Evolutionary conservation across 2,888 invertebrate species (phyloP).

Genomic region (Yponomeuta cagnagella): DNA sequence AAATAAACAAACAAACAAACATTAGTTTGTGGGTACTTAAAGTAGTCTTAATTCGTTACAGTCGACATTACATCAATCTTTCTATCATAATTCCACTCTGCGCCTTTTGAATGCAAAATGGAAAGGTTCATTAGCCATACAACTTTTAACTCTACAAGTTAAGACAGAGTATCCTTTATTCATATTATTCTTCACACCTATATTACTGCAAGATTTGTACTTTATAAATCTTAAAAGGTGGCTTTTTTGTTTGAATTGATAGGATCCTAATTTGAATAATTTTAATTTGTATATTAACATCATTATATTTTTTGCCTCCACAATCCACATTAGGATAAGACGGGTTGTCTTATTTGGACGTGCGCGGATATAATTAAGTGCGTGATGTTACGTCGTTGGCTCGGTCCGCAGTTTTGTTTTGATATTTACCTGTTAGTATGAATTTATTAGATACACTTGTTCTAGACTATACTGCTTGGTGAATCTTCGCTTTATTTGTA

Average conservation of each 20-base stretch:
- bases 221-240: background rate
- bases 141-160: too few species aligned
- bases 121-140: too few species aligned
- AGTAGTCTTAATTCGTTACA: too few species aligned
- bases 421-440: background rate
- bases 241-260: background rate
- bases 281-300: constrained; percentile 24
- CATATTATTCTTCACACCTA: background rate
- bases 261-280: constrained; percentile 25
- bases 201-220: background rate
- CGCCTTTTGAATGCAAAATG: too few species aligned
- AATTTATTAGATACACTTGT: too few species aligned
- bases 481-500: too few species aligned
- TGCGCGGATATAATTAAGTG: background rate
- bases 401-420: background rate
- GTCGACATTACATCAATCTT: too few species aligned
- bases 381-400: constrained; percentile 5
- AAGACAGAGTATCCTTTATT: too few species aligned
- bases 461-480: too few species aligned
- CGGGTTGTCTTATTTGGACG: constrained; percentile 56
- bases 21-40: background rate
- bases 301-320: constrained; percentile 35
- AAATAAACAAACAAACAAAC: too few species aligned
- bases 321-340: constrained; percentile 38
- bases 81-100: too few species aligned